A percentile compares a stretch with the other conserved stretches of the same genome.
Evolutionary conservation across 2,888 invertebrate species (phyloP).

Genomic region (Carpatolechia fugitivella): DNA sequence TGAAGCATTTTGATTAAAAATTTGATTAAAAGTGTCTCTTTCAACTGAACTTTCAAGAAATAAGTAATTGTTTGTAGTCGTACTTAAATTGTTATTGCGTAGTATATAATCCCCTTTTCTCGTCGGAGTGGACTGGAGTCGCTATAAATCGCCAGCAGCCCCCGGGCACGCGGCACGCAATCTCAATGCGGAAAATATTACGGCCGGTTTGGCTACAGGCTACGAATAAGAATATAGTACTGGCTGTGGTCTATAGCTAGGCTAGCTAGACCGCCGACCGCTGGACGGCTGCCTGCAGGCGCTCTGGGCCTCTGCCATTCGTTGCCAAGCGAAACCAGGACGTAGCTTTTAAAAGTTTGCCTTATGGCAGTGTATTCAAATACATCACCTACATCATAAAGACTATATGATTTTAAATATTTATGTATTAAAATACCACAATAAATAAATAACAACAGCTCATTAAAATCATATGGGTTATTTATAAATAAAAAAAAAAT

Average conservation of each 20-base stretch:
- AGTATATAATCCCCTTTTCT: slow-evolving; percentile 24
- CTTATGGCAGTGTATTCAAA: too few relatives aligned
- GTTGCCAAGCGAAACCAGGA: too few relatives aligned
- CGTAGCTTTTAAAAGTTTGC: too few relatives aligned
- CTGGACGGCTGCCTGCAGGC: neutral
- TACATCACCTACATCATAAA: too few relatives aligned
- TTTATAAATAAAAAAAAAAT: neutral
- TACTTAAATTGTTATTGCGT: slow-evolving; percentile 1
- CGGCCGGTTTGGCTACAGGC: slow-evolving; percentile 30
- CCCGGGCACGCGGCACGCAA: slow-evolving; percentile 74
- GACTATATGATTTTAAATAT: too few relatives aligned
- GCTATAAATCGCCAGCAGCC: slow-evolving; percentile 75
- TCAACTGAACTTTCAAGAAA: too few relatives aligned
- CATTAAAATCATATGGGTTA: too few relatives aligned
- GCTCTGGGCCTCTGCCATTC: neutral
- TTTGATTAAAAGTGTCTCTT: too few relatives aligned
- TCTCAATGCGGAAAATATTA: slow-evolving; percentile 75
- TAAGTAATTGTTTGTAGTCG: neutral
- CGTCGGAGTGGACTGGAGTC: slow-evolving; percentile 46
- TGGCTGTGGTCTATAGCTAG: neutral
- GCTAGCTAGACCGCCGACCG: neutral
- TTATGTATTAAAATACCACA: too few relatives aligned
- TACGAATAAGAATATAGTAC: neutral
- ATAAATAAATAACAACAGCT: too few relatives aligned
- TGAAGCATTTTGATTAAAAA: too few relatives aligned